Base-by-base conservation (phyloP, 2,888 invertebrate genomes). In the Melolontha melolontha region DNA sequence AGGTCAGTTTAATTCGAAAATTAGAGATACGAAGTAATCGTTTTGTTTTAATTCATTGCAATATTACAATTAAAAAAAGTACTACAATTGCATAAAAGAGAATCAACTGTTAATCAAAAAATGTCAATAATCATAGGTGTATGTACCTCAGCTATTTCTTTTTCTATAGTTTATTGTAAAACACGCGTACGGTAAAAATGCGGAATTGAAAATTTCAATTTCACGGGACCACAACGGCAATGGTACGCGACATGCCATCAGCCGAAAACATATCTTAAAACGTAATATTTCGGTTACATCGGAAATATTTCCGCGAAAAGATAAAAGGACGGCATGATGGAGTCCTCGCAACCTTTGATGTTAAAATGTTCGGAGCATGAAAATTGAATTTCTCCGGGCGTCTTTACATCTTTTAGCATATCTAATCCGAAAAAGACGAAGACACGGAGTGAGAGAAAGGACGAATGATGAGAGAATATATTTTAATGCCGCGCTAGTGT, bases 281-380 rank as follows among this genome's bases (percentile, higher is more conserved):
- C 51, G 68, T 64, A 68, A 68, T 68, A 68, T 68, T 68, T 68
- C 68, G 68, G 64, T 64, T 49, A 64, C 54, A 64, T 47, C 57
- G 68, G 64, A 64, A 57, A 68, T 64, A 68, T 64, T 63, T 47
- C 63, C 63, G 40, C 44, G 44, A 12, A 55, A 57, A 68, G 64
- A 64, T 68, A 64, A 64, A 54, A 63, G 67, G 69, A 70, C 65
- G 64, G 69, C 70, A 70, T 73, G 71, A 72, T 72, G 72, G 71
- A 69, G 71, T 69, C 72, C 66, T 66, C 66, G 68, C 69, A 66
- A 57, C 71, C 73, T 73, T 75, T 75, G 75, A 75, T 72, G 75
- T 74, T 71, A 71, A 74, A 73, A 68, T 47, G 68, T 64, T 72
- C 71, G 71, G 71, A 71, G 70, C 69, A 72, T 62, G 74, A 73